Conservation (phyloP, 2,888 invertebrate species). For the Drosophila barbarae region DNA sequence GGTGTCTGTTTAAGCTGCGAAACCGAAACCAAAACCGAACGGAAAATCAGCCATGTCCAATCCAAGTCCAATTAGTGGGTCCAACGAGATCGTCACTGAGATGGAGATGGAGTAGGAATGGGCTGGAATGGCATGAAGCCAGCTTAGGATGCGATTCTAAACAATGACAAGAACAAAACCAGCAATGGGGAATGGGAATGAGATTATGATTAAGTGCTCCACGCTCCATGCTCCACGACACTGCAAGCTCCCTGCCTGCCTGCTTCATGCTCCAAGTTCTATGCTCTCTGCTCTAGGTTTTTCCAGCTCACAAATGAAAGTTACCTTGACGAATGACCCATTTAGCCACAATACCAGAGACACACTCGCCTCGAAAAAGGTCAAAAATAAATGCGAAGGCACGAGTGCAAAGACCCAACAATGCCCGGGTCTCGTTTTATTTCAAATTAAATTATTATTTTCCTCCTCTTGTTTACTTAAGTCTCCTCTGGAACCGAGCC, state of each 20-base stretch:
- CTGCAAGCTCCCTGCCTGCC: constrained; percentile 39
- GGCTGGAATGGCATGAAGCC: not conserved
- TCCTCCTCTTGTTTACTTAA: constrained; percentile 26
- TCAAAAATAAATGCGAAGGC: constrained; percentile 61
- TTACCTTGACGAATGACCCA: constrained; percentile 79
- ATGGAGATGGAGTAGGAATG: not conserved
- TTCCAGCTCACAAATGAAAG: constrained; percentile 76
- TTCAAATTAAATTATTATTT: constrained; percentile 63
- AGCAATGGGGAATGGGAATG: constrained; percentile 28
- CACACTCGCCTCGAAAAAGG: constrained; percentile 52
- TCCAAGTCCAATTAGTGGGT: constrained; percentile 48
- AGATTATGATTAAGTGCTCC: constrained; percentile 73
- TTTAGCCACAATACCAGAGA: constrained; percentile 72
- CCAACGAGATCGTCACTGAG: constrained; percentile 10
- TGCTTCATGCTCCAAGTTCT: constrained; percentile 21
- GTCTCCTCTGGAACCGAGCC: not conserved
- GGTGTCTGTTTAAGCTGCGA: constrained; percentile 3
- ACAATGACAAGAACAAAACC: constrained; percentile 70
- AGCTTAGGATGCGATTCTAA: constrained; percentile 14
- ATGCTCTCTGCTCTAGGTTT: constrained; percentile 44
- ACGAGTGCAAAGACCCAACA: constrained; percentile 35
- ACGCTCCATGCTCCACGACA: constrained; percentile 48
- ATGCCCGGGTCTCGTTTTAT: constrained; percentile 29
- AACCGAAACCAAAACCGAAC: constrained; percentile 13
- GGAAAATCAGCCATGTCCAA: constrained; percentile 34